Evolutionary conservation across 2,888 invertebrate species (phyloP), one percentile per base, ranked within the genome.

Genomic region (Oscheius sp.): DNA sequence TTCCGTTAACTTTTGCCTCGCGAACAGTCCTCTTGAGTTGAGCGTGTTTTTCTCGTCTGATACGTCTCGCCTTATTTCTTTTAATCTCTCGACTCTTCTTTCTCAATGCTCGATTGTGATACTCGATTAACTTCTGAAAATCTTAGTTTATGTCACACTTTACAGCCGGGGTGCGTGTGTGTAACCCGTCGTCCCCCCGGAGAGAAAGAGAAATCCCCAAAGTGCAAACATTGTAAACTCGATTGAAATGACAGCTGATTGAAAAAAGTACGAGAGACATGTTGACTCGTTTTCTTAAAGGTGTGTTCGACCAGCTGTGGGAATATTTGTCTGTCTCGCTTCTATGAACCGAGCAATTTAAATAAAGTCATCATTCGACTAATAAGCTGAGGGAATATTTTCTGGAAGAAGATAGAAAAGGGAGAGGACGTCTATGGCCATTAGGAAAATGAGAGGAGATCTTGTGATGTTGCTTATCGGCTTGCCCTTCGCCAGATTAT

Each of bases 71-170:
- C 16, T 43, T 55, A 29, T 69, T 52, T 16, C 69, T 35, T 6
- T 56, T 55, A 35, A 56, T 53, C 12, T 52, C 69, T 35, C 69
- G 18, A 21, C n/a, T n/a, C 43, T 55, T 53, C 53, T 69, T 69
- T 55, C 69, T 35, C 43, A 55, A 21, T 18, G 41, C 23, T 18
- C 69, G 55, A 43, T 56, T 69, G 41, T 52, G 18, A 13, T 25
- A 18, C 21, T 69, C 69, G 69, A 69, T 55, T 35, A 69, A 27
- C 43, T 35, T 55, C 69, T 69, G 69, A 25, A 69, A 69, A 55
- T 18, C 55, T 7, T 18, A 9, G 46, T 12, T 45, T 21, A 18
- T 63, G n/a, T n/a, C n/a, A n/a, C 63, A 43, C 43, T 18, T 63
- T 63, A 63, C 63, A 63, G 29, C 27, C 29, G 27, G 29, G 25